These are phyloP conservation scores for Metaphire vulgaris DNA, from an alignment of 1,140 invertebrate species.

Conservation along the genomic window DNA sequence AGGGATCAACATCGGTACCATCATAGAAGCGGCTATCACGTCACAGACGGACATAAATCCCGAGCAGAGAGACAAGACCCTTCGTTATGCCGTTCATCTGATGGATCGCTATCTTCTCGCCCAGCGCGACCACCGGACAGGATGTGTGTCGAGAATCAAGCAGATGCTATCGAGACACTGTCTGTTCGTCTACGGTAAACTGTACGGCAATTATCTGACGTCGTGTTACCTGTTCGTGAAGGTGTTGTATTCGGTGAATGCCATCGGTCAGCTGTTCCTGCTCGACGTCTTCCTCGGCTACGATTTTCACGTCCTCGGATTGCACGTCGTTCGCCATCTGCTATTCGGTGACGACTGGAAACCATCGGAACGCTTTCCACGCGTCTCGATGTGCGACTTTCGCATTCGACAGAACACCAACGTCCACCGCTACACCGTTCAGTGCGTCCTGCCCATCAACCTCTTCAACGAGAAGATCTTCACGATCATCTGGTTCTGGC, in stretches of 20 bases:
- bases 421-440: conserved; percentile 50
- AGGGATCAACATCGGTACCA: conserved; percentile 20
- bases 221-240: conserved; percentile 55
- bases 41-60: conserved; percentile 43
- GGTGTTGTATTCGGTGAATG: conserved; percentile 53
- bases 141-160: conserved; percentile 30
- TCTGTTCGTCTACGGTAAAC: conserved; percentile 50
- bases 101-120: conserved; percentile 31
- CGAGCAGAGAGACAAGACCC: conserved; percentile 44
- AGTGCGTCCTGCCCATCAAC: conserved; percentile 42
- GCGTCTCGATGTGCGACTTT: conserved; percentile 55
- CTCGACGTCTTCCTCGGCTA: conserved; percentile 55
- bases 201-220: conserved; percentile 54
- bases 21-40: conserved; percentile 19
- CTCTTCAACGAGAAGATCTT: conserved; percentile 36
- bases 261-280: conserved; percentile 39
- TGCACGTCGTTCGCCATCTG: conserved; percentile 50
- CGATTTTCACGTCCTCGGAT: conserved; percentile 54
- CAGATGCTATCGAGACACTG: conserved; percentile 33
- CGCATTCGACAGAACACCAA: conserved; percentile 49
- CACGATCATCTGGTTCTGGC: conserved; percentile 33
- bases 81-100: conserved; percentile 49
- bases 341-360: conserved; percentile 43
- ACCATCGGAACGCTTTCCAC: conserved; percentile 49
- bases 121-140: conserved; percentile 21